phyloP scores from a whole-genome alignment of 2,888 invertebrate species.

The Exocentrus adspersus region DNA sequence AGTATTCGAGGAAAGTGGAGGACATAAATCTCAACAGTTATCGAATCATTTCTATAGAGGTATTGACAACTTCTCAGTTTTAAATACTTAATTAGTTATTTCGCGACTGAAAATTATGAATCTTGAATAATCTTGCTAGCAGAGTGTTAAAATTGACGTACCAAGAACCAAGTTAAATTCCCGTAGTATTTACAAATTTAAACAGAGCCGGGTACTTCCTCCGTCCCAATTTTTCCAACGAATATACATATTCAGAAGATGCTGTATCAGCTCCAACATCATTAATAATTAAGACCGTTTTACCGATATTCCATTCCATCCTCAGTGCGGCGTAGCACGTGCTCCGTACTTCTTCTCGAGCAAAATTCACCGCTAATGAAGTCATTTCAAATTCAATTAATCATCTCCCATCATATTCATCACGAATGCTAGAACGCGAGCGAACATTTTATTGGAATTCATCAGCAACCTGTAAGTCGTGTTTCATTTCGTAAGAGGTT shows the following conservation, averaged over 20 bases:
- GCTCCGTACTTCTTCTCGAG: neutral
- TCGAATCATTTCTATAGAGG: constrained; percentile 17
- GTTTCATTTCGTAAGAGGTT: constrained; percentile 17
- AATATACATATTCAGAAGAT: neutral
- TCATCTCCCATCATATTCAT: constrained; percentile 14
- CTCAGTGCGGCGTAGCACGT: neutral
- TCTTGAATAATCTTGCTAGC: too few relatives aligned
- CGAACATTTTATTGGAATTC: constrained; percentile 17
- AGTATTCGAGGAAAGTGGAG: constrained; percentile 20
- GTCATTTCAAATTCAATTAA: constrained; percentile 17
- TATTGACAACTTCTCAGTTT: too few relatives aligned
- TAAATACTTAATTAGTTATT: too few relatives aligned
- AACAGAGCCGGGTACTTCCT: too few relatives aligned
- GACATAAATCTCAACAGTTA: constrained; percentile 18
- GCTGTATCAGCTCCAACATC: neutral
- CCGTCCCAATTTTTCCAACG: neutral
- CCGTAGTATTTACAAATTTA: too few relatives aligned
- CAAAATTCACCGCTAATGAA: constrained; percentile 11
- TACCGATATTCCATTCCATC: neutral
- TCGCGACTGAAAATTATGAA: too few relatives aligned
- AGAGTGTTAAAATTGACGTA: too few relatives aligned
- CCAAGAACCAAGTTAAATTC: too few relatives aligned
- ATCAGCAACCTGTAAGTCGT: constrained; percentile 19
- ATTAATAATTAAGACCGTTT: neutral
- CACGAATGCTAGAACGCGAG: constrained; percentile 1